Evolutionary conservation across 2,113 vertebrate species (phyloP).

Genomic region (Seriola dumerili): DNA sequence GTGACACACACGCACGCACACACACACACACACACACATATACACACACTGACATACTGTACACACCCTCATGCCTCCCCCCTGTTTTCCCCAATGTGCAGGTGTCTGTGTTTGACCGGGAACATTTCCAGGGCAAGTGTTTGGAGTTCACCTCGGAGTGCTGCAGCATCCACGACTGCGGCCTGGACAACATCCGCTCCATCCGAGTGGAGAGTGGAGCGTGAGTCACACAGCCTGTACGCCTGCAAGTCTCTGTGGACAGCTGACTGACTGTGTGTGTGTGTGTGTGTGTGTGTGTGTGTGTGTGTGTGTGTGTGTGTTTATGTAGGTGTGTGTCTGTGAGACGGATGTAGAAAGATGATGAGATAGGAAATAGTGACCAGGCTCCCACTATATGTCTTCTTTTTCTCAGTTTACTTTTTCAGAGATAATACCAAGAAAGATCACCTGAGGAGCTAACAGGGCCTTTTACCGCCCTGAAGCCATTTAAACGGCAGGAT

Average conservation of each 20-base stretch:
- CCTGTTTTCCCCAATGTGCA: constrained; percentile 31
- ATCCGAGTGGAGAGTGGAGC: constrained; percentile 81
- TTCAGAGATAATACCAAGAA: neutral
- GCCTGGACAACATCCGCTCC: constrained; percentile 81
- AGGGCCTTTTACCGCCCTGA: neutral
- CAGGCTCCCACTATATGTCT: constrained; percentile 4
- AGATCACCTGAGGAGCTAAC: neutral
- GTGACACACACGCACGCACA: neutral
- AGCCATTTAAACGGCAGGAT: neutral
- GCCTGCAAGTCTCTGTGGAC: constrained; percentile 66
- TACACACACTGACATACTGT: neutral
- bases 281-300: constrained; percentile 13
- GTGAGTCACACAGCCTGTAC: constrained; percentile 78
- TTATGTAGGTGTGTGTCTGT: constrained; percentile 21
- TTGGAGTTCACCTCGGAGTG: constrained; percentile 79
- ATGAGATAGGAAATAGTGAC: constrained; percentile 17
- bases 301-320: constrained; percentile 10
- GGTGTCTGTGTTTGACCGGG: constrained; percentile 80
- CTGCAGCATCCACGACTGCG: constrained; percentile 79
- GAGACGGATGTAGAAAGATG: constrained; percentile 23
- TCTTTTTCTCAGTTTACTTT: constrained; percentile 4
- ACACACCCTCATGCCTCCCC: neutral
- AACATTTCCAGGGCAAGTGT: constrained; percentile 79
- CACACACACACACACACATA: neutral
- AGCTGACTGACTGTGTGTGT: constrained; percentile 53